Percentiles rank a stretch among this genome's conserved stretches.
Evolutionary conservation across 2,888 invertebrate species (phyloP).

Genomic region (Meghimatium bilineatum): DNA sequence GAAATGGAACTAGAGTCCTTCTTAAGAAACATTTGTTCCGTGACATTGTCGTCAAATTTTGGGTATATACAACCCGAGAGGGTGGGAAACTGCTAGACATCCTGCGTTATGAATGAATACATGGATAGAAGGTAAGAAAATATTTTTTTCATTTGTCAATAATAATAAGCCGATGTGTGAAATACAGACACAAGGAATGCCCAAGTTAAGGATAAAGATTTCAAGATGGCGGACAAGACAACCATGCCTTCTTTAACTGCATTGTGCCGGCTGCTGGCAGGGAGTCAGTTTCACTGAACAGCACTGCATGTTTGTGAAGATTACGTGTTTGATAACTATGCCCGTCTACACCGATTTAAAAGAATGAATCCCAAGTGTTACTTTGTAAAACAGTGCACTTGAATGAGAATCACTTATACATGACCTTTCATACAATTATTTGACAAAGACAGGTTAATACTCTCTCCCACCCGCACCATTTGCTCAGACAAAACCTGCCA

Average conservation of each 20-base stretch:
- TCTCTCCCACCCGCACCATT: neutral
- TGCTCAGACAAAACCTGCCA: neutral
- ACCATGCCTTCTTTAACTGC: slow-evolving; percentile 21
- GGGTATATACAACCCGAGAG: neutral
- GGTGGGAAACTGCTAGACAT: too few species aligned
- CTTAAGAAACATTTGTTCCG: neutral
- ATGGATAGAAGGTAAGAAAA: slow-evolving; percentile 1
- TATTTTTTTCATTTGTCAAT: neutral
- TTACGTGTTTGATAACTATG: neutral
- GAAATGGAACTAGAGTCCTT: slow-evolving; percentile 5
- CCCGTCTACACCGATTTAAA: neutral
- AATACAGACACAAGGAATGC: slow-evolving; percentile 9
- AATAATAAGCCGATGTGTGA: slow-evolving; percentile 7
- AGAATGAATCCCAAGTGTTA: neutral
- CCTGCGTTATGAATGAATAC: neutral
- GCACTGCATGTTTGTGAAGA: neutral
- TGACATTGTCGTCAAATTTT: neutral
- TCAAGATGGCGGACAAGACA: slow-evolving; percentile 42
- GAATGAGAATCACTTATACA: neutral
- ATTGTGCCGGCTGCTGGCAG: slow-evolving; percentile 18
- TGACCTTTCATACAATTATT: slow-evolving; percentile 11
- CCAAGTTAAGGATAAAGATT: slow-evolving; percentile 40
- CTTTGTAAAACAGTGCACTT: neutral
- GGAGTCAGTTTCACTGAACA: slow-evolving; percentile 3
- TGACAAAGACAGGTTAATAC: slow-evolving; percentile 6